phyloP scores from a whole-genome alignment of 2,113 vertebrate species.

The Panthera tigris region DNA sequence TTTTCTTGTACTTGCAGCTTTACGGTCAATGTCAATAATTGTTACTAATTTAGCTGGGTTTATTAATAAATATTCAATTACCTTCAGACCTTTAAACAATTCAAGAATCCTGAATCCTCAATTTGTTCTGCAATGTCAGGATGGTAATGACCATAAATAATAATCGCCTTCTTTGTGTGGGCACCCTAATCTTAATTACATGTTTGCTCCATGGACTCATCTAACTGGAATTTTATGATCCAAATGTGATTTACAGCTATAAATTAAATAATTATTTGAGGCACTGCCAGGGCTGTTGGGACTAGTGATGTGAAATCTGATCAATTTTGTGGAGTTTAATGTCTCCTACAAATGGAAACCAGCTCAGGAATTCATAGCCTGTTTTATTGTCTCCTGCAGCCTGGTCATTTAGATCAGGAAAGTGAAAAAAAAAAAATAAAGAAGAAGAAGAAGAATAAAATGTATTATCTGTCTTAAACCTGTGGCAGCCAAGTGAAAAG shows the following conservation, averaged over 20 bases:
- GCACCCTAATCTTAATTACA: constrained; percentile 42
- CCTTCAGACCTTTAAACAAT: not conserved
- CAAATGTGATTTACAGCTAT: constrained; percentile 62
- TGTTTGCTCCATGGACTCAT: constrained; percentile 32
- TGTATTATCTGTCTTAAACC: constrained; percentile 61
- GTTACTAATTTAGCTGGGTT: not conserved
- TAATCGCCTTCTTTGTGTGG: not conserved
- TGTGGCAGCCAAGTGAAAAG: constrained; percentile 62
- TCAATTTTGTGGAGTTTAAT: constrained; percentile 45
- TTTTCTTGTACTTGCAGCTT: not conserved
- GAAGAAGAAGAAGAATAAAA: constrained; percentile 50
- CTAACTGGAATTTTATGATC: constrained; percentile 56
- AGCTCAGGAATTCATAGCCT: constrained; percentile 65
- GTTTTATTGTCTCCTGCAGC: constrained; percentile 62
- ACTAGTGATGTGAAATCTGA: constrained; percentile 49
- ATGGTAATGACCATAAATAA: not conserved
- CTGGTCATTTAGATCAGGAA: constrained; percentile 60
- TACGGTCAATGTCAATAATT: not conserved
- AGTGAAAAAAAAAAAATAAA: not conserved
- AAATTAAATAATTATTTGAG: constrained; percentile 65
- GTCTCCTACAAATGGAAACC: constrained; percentile 48
- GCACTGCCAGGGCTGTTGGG: not conserved
- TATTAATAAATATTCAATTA: constrained; percentile 47
- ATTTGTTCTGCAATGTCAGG: not conserved
- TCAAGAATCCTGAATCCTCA: not conserved